A percentile compares a stretch with the other conserved stretches of the same genome.
Conservation (phyloP, 2,888 invertebrate species). For the Diachrysia chrysitis region DNA sequence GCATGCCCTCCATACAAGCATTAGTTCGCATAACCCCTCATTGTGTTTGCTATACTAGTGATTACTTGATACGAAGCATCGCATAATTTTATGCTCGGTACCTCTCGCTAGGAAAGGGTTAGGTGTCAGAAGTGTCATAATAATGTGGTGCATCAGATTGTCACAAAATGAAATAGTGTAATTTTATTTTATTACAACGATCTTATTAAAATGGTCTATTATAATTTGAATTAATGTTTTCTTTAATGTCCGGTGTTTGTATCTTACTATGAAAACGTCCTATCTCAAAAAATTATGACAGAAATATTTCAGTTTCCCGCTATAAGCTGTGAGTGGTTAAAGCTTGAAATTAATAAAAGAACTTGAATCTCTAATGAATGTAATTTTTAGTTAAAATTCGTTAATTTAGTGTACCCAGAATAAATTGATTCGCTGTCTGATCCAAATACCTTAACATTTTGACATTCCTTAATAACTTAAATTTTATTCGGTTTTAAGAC, state of each 20-base stretch:
- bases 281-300: not conserved
- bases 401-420: too few relatives aligned
- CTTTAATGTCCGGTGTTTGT: too few relatives aligned
- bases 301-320: slow-evolving; percentile 6
- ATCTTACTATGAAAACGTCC: not conserved
- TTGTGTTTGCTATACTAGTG: slow-evolving; percentile 76
- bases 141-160: not conserved
- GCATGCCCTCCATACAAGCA: slow-evolving; percentile 51
- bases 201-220: too few relatives aligned
- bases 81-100: slow-evolving; percentile 43
- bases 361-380: too few relatives aligned
- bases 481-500: too few relatives aligned
- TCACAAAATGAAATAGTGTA: not conserved
- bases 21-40: slow-evolving; percentile 57
- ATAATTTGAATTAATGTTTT: too few relatives aligned
- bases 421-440: too few relatives aligned
- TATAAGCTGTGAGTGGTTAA: not conserved
- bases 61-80: slow-evolving; percentile 49
- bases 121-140: slow-evolving; percentile 17
- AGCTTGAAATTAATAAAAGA: too few relatives aligned
- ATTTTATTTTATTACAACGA: too few relatives aligned
- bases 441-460: too few relatives aligned
- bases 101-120: slow-evolving; percentile 32
- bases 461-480: too few relatives aligned
- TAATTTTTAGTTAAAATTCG: too few relatives aligned